These are phyloP conservation scores for Sebastiscus tertius DNA, from an alignment of 2,797 vertebrate genomes.

Conservation along the genomic window DNA sequence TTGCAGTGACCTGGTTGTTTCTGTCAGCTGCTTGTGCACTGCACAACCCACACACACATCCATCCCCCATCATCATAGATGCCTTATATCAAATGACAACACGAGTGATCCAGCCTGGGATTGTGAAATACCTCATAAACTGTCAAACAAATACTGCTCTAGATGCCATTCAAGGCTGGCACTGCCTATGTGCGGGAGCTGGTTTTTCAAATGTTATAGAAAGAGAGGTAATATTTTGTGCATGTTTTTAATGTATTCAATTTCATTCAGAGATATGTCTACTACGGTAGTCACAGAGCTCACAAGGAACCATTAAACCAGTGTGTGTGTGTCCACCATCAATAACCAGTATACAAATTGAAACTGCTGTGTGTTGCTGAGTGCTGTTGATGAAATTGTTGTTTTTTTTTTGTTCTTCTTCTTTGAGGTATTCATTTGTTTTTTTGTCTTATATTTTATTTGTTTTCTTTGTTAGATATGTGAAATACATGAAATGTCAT, in stretches of 20 bases:
- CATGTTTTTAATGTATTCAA: neutral
- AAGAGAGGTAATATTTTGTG: neutral
- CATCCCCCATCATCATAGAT: neutral
- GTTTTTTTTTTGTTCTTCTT: no score
- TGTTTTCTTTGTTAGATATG: no score
- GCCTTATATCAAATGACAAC: neutral
- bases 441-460: no score
- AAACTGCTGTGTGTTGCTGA: no score
- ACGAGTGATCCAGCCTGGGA: neutral
- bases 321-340: neutral
- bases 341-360: neutral
- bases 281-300: neutral
- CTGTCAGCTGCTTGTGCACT: constrained; percentile 3
- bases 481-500: no score
- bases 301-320: neutral
- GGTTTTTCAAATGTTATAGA: neutral
- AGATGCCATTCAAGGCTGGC: neutral
- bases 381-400: no score
- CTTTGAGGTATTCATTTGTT: no score
- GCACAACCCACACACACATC: constrained; percentile 46
- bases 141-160: neutral
- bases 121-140: neutral
- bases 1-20: constrained; percentile 37
- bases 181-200: neutral
- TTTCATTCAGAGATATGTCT: neutral